Base-by-base conservation (phyloP, 2,888 invertebrate genomes). In the Volucella inanis region DNA sequence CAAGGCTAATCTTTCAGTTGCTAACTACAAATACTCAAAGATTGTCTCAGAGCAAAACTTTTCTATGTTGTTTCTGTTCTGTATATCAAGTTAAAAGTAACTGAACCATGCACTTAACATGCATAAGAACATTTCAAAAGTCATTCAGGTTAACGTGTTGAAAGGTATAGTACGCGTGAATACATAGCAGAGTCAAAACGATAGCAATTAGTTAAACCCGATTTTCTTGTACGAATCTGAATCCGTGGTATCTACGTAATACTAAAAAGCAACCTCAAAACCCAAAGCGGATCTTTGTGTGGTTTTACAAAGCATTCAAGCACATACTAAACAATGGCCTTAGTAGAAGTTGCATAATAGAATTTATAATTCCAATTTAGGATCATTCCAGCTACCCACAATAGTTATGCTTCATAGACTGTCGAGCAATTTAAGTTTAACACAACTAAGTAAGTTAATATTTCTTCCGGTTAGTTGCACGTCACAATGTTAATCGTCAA, bases 231-330 rank as follows among this genome's bases (percentile, higher is more conserved):
- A 64, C 59, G 41, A 71, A 59, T 41, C 38, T 4, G n/a, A 59
- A 61, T 43, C 45, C 10, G 22, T 61, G 43, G 52, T 59, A 67
- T 8, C 14, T 4, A n/a, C 14, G 49, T 9, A 43, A 14, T 18
- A 50, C 64, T 55, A 43, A 50, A n/a, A 75, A 10, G 38, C 55
- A 54, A 64, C 78, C 70, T 78, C 64, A 78, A 78, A 75, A 59
- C 72, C 43, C 57, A 74, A 68, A 64, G 72, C 64, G 52, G 79
- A 79, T 83, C 54, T 79, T 74, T 74, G 62, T 70, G 70, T 50
- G 72, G 72, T 54, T 83, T 57, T 45, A 55, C 78, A 61, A 71
- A 72, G 18, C 55, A n/a, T 41, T 9, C 38, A 15, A 41, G 41
- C 67, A 64, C 50, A 50, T 31, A 45, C 52, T 31, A 41, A 61